Base-by-base conservation (phyloP, 2,113 vertebrate species). In the Macrotis lagotis region DNA sequence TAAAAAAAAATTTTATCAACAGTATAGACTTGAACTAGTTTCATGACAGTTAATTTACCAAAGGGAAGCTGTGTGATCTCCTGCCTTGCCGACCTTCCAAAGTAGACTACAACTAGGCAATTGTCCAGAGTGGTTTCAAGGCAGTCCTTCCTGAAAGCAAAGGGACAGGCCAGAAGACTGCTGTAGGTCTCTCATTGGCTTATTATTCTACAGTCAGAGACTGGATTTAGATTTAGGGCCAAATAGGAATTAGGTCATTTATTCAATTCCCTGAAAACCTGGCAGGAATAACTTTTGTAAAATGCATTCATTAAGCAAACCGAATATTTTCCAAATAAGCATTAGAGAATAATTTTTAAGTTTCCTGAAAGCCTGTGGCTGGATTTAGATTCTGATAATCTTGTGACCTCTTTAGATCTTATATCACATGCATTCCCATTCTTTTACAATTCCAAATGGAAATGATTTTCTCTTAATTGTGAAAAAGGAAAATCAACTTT, bases 231-330 rank as follows among this genome's bases (percentile, higher is more conserved):
- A 96, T 97, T 93, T 74, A 95, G 91, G 37, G 97, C 97, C 96
- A 97, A 97, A 95, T 37, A 96, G 94, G 97, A 97, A 97, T 98
- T 97, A 97, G 97, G 93, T 98, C 88, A 48, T 94, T 97, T 97
- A 95, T 96, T 95, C 90, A 28, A n/a, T 94, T 96, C 96, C 66
- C 94, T 91, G 88, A 97, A 97, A 97, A 96, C 53, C 97, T 96
- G 96, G 97, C 97, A 96, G 92, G 90, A 96, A 97, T 96, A 93
- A 74, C 92, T 97, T 97, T 97, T 90, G 95, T 97, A 96, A 95
- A 97, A 96, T 49, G 53, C 59, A 93, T 88, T 97, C 94, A 96
- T 97, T 97, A 97, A 92, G 94, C 93, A 96, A 96, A 96, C 53
- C 92, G 90, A 97, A 25, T 96, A 94, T 96, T 96, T 96, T 97